Conservation (phyloP, 2,888 invertebrate species). For the Caenorhabditis angaria region DNA sequence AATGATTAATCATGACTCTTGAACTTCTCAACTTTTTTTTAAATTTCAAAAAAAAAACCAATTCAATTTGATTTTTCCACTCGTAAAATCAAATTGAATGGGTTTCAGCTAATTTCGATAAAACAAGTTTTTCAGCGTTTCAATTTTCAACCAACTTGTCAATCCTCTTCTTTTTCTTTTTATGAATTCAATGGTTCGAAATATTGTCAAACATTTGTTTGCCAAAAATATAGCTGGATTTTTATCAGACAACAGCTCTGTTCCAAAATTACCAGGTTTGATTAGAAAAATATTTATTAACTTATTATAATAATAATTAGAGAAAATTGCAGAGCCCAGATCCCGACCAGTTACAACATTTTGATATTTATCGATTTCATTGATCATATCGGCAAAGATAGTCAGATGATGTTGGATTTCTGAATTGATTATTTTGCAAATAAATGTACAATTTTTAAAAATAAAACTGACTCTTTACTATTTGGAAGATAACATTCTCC, state of each 20-base stretch:
- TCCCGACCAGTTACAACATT: background rate
- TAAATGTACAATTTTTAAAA: background rate
- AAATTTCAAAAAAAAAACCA: too few relatives aligned
- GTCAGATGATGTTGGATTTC: constrained; percentile 27
- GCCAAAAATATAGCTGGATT: constrained; percentile 32
- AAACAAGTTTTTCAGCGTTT: constrained; percentile 27
- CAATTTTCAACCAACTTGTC: constrained; percentile 51
- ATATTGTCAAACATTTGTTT: constrained; percentile 30
- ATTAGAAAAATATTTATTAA: background rate
- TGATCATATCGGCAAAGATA: constrained; percentile 25
- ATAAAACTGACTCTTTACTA: background rate
- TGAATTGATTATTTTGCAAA: constrained; percentile 5
- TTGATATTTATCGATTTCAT: background rate
- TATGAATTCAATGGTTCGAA: constrained; percentile 46
- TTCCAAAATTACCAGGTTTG: background rate
- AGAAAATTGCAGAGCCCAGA: background rate
- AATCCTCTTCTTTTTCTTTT: constrained; percentile 45
- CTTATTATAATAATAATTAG: background rate
- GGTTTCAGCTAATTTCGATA: background rate
- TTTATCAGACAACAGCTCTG: constrained; percentile 19
- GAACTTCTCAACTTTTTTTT: background rate
- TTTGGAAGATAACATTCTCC: constrained; percentile 29
- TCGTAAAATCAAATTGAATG: background rate
- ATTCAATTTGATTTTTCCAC: too few relatives aligned
- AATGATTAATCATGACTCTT: background rate